Conservation (phyloP, 2,888 invertebrate species). For the Trimorus sp. region DNA sequence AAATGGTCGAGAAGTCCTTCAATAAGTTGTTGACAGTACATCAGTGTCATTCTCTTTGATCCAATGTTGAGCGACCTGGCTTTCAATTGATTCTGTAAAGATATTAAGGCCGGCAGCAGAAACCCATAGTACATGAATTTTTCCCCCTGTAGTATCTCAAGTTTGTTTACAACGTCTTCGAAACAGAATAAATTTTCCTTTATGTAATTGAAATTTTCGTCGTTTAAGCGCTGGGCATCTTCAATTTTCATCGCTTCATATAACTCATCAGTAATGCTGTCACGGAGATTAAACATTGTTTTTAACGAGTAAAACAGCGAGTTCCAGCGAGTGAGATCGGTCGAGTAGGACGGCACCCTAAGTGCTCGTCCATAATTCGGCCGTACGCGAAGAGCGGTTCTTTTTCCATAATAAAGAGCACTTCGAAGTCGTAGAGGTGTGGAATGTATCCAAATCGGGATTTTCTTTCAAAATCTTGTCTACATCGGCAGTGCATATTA, state of each 20-base stretch:
- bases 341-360: slow-evolving; percentile 8
- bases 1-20: no score
- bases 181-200: slow-evolving; percentile 7
- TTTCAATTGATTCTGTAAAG: slow-evolving; percentile 5
- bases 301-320: background rate
- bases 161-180: slow-evolving; percentile 3
- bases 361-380: slow-evolving; percentile 9
- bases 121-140: slow-evolving; percentile 17
- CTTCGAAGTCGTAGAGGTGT: background rate
- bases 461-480: slow-evolving; percentile 15
- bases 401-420: background rate
- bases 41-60: no score
- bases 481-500: slow-evolving; percentile 10
- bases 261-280: background rate
- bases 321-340: background rate
- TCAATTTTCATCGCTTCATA: no score
- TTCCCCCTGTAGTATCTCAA: slow-evolving; percentile 1
- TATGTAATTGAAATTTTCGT: slow-evolving; percentile 6
- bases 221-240: background rate
- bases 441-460: slow-evolving; percentile 4
- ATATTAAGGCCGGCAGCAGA: background rate
- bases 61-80: background rate
- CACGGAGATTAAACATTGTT: background rate
- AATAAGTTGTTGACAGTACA: no score
- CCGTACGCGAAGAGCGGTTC: background rate